Percentiles rank a stretch among this genome's conserved stretches.
phyloP scores from a whole-genome alignment of 2,113 vertebrate genomes.

The Laticauda laticaudata region DNA sequence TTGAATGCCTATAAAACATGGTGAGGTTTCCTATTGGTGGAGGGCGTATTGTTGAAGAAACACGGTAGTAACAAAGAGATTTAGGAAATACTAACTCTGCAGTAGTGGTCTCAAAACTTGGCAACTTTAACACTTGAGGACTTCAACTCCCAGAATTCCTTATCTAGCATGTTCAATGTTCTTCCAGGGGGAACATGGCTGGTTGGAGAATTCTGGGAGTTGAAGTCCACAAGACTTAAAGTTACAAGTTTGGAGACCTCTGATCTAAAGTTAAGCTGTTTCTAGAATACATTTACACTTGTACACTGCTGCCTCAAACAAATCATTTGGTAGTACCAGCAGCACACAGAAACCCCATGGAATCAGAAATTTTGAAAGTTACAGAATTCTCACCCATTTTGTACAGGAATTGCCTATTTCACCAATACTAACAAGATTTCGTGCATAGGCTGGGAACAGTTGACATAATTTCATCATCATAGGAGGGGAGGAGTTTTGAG shows the following conservation, averaged over 20 bases:
- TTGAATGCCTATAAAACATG: too few species aligned
- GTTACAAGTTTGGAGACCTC: not conserved
- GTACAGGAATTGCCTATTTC: not conserved
- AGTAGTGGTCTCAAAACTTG: not conserved
- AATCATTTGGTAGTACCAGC: not conserved
- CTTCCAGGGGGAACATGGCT: not conserved
- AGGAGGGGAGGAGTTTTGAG: not conserved
- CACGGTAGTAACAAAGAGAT: not conserved
- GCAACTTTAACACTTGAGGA: not conserved
- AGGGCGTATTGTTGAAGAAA: too few species aligned
- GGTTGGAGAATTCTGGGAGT: not conserved
- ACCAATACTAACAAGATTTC: not conserved
- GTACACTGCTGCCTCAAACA: not conserved
- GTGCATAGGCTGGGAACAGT: not conserved
- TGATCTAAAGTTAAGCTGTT: not conserved
- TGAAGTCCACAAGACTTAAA: not conserved
- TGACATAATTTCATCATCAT: not conserved
- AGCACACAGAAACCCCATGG: not conserved
- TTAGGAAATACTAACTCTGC: not conserved
- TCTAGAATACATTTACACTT: not conserved
- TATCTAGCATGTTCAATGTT: not conserved
- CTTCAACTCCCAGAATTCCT: not conserved
- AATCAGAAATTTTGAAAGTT: not conserved
- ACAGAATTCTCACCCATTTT: too few species aligned
- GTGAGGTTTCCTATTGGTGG: too few species aligned